These are phyloP conservation scores for Nannobrachium achirus DNA, from an alignment of 2,113 vertebrate species.

Conservation along the genomic window DNA sequence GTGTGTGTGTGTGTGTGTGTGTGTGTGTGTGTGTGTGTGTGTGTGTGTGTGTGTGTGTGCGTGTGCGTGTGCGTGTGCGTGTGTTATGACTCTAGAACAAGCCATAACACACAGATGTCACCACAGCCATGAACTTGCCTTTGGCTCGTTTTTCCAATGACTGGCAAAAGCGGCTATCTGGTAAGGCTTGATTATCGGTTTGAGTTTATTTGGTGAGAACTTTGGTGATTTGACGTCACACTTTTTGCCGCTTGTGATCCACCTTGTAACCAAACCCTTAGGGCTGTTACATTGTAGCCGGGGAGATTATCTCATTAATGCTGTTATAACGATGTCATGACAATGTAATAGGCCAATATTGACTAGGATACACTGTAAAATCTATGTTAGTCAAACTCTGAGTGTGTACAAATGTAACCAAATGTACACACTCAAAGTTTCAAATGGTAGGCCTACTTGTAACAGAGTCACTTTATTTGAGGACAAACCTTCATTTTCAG, in stretches of 20 bases:
- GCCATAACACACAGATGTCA: slow-evolving; percentile 28
- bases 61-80: slow-evolving; percentile 8
- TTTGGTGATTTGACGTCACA: not conserved
- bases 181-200: slow-evolving; percentile 41
- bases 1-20: slow-evolving; percentile 25
- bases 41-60: slow-evolving; percentile 6
- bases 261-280: not conserved
- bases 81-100: slow-evolving; percentile 47
- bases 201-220: not conserved
- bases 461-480: too few species aligned
- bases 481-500: too few species aligned
- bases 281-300: too few species aligned
- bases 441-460: too few species aligned
- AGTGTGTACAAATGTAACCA: too few species aligned
- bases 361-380: too few species aligned
- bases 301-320: too few species aligned
- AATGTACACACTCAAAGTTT: too few species aligned
- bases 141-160: slow-evolving; percentile 23
- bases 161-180: slow-evolving; percentile 31
- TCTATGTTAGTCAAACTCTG: too few species aligned
- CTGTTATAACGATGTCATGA: too few species aligned
- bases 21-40: slow-evolving; percentile 3
- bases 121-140: slow-evolving; percentile 37
- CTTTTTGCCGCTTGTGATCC: not conserved
- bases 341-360: too few species aligned